Percentiles rank a stretch among this genome's conserved stretches.
Conservation (phyloP, 2,113 vertebrate species). For the Eidolon helvum region DNA sequence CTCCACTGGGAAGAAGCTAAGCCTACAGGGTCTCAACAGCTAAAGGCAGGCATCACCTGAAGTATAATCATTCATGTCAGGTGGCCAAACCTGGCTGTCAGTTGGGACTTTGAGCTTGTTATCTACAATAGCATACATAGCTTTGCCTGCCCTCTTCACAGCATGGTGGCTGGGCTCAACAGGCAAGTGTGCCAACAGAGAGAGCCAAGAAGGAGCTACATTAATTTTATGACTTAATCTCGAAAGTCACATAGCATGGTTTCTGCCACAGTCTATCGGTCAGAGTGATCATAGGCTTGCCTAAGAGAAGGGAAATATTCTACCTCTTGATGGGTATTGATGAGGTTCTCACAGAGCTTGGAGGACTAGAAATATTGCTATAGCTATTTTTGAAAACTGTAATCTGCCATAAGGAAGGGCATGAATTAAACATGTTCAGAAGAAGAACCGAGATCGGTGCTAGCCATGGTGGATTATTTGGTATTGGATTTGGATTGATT, state of each 20-base stretch:
- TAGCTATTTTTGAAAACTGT: not conserved
- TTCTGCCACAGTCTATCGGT: not conserved
- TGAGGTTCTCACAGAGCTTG: not conserved
- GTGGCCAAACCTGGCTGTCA: accelerated
- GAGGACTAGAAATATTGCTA: not conserved
- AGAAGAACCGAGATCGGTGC: not conserved
- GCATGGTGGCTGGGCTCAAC: not conserved
- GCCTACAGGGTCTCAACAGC: not conserved
- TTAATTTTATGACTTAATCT: not conserved
- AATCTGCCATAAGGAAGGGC: not conserved
- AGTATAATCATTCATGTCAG: too few relatives aligned
- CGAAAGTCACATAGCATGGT: not conserved
- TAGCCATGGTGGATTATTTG: not conserved
- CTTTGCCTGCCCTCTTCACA: not conserved
- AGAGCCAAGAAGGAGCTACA: not conserved
- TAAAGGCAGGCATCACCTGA: not conserved
- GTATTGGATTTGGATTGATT: not conserved
- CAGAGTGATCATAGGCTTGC: not conserved
- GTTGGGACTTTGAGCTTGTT: too few relatives aligned
- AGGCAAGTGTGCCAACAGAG: not conserved
- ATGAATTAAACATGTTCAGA: not conserved
- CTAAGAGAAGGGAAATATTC: not conserved
- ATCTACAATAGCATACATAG: not conserved
- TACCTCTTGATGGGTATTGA: accelerated
- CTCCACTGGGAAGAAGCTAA: not conserved